These are phyloP conservation scores for Idaea biselata DNA, from an alignment of 2,888 invertebrate genomes.

Conservation along the genomic window DNA sequence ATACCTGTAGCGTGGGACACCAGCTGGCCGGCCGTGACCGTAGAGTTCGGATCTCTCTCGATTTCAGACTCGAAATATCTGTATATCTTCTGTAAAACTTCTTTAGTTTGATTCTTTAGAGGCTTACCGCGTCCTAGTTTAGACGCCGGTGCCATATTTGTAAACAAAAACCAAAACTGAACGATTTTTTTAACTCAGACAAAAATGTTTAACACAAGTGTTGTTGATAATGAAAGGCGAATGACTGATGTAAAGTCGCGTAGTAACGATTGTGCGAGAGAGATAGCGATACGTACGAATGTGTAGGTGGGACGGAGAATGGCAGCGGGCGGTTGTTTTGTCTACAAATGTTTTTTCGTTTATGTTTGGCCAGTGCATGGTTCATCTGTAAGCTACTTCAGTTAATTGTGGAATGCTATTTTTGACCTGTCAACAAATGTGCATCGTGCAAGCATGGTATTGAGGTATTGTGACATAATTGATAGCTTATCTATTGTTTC, in stretches of 20 bases:
- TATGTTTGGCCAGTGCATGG: background rate
- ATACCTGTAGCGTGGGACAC: slow-evolving; percentile 42
- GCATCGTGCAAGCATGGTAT: background rate
- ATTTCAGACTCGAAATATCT: slow-evolving; percentile 40
- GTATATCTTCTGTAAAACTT: slow-evolving; percentile 38
- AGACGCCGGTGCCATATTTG: slow-evolving; percentile 37
- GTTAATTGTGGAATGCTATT: background rate
- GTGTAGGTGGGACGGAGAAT: slow-evolving; percentile 23
- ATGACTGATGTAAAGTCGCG: slow-evolving; percentile 35
- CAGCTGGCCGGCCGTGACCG: slow-evolving; percentile 38
- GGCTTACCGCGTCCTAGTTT: slow-evolving; percentile 40
- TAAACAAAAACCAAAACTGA: slow-evolving; percentile 27
- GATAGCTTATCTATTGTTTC: no score
- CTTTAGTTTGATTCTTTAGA: slow-evolving; percentile 40
- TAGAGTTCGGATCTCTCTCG: slow-evolving; percentile 38
- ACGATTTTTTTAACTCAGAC: slow-evolving; percentile 22
- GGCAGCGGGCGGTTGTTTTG: slow-evolving; percentile 14
- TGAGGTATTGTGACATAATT: no score
- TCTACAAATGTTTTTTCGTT: slow-evolving; percentile 1
- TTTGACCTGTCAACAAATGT: background rate
- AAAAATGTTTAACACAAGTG: slow-evolving; percentile 36
- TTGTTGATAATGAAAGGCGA: slow-evolving; percentile 39
- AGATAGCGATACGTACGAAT: slow-evolving; percentile 19
- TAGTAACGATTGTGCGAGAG: slow-evolving; percentile 17
- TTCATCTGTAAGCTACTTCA: background rate